Evolutionary conservation across 2,888 invertebrate species (phyloP), one percentile per base, ranked within the genome.

Genomic region (Chalcis sispes): DNA sequence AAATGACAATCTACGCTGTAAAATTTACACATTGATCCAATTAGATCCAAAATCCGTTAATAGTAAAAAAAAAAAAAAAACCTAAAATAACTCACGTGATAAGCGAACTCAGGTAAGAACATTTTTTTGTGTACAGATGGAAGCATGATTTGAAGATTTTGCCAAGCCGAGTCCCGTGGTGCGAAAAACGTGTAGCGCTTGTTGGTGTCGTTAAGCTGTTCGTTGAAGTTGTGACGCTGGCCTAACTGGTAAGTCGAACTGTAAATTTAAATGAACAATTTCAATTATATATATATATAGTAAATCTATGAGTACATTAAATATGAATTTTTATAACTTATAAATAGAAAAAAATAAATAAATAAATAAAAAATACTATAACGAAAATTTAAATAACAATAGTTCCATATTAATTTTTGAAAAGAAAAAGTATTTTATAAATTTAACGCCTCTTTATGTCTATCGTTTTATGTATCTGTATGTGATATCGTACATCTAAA

Each of bases 121-220:
- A 97, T 90, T 84, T 95, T 95, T 89, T 95, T 95, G 88, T 94
- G 93, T 15, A 94, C 93, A 3, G 96, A 95, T 5, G 96, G 96
- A 83, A 93, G 93, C 80, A 92, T 91, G 71, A 93, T 90, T 87
- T 93, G 92, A 81, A 95, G 93, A 82, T 93, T 93, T 64, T 92
- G 91, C 98, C 98, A 98, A 67, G 97, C 98, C 84, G 93, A 93
- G 86, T 98, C 95, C 42, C 95, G 92, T 0, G 98, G 98, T 10
- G 96, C 97, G 85, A 98, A 97, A 89, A 95, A 96, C 0, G 98
- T 98, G 89, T 94, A 97, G 71, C 94, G 93, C 82, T 94, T 94
- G 77, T 92, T 92, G 79, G 93, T 92, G 81, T 95, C 94, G 83
- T 93, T 93, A 77, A 97, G 90, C 85, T 94, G 94, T 18, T 92